Percentiles rank a stretch among this genome's conserved stretches.
phyloP scores from a whole-genome alignment of 2,888 invertebrate genomes.

The Drosophila macrospina region DNA sequence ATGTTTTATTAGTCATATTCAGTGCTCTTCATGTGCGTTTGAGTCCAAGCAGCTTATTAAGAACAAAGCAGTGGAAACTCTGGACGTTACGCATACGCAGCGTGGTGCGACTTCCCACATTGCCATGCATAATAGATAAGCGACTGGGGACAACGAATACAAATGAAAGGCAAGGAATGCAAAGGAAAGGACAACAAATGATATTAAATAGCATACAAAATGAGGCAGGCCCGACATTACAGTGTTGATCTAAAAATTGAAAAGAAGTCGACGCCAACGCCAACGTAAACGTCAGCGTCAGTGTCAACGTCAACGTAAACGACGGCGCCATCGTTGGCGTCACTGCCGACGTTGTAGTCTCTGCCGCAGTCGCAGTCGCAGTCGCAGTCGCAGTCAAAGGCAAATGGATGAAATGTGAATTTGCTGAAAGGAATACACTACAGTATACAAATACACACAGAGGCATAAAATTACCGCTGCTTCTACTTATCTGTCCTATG shows the following conservation, averaged over 20 bases:
- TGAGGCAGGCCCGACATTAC: constrained; percentile 59
- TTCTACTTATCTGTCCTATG: constrained; percentile 53
- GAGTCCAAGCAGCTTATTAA: constrained; percentile 6
- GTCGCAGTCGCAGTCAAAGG: constrained; percentile 26
- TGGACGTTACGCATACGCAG: constrained; percentile 75
- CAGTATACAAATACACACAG: constrained; percentile 25
- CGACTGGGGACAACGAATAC: constrained; percentile 43
- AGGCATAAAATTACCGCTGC: constrained; percentile 68
- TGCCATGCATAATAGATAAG: constrained; percentile 60
- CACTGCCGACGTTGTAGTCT: constrained; percentile 11
- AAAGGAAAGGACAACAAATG: constrained; percentile 59
- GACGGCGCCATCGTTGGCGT: constrained; percentile 27
- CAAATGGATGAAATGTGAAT: constrained; percentile 51
- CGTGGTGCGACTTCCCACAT: constrained; percentile 44
- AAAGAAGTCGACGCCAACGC: constrained; percentile 47
- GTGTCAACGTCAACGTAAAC: constrained; percentile 10
- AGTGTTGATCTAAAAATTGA: constrained; percentile 77
- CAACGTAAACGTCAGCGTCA: constrained; percentile 26
- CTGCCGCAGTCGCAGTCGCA: too few relatives aligned
- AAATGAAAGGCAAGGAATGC: constrained; percentile 15
- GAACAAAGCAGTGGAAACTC: constrained; percentile 2
- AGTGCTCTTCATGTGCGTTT: background rate
- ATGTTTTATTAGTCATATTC: constrained; percentile 30
- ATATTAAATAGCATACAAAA: constrained; percentile 79
- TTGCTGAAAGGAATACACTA: constrained; percentile 39